A percentile compares a stretch with the other conserved stretches of the same genome.
These are phyloP conservation scores for Urocynchramus pylzowi DNA, from an alignment of 2,113 vertebrate species.

Conservation along the genomic window DNA sequence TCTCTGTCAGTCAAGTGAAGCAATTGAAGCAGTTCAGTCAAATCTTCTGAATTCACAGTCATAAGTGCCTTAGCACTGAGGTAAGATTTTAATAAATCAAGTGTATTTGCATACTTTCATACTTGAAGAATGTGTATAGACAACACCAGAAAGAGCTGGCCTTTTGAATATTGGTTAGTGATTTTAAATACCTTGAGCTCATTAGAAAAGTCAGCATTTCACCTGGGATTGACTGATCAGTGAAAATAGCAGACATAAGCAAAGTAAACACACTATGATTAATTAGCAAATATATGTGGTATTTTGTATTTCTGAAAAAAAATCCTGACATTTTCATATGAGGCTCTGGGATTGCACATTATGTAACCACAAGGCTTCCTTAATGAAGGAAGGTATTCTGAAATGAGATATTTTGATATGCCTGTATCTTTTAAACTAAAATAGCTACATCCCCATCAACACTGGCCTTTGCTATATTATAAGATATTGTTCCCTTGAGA, in stretches of 20 bases:
- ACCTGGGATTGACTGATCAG: neutral
- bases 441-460: neutral
- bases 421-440: neutral
- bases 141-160: neutral
- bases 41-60: neutral
- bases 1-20: neutral
- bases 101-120: slow-evolving; percentile 26
- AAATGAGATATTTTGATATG: neutral
- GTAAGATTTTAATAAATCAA: neutral
- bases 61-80: neutral
- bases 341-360: neutral
- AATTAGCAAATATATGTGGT: slow-evolving; percentile 31
- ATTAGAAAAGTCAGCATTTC: slow-evolving; percentile 35
- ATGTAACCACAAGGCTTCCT: neutral
- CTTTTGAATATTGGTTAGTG: slow-evolving; percentile 51
- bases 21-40: neutral
- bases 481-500: neutral
- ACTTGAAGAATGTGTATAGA: neutral
- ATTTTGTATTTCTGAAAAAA: slow-evolving; percentile 23
- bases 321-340: slow-evolving; percentile 23
- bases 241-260: neutral
- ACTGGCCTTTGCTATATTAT: neutral
- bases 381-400: neutral
- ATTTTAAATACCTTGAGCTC: slow-evolving; percentile 61
- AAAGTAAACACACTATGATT: slow-evolving; percentile 32